Evolutionary conservation across 2,797 vertebrate genomes (phyloP), one percentile per base, ranked within the genome.

Genomic region (Brachymystax lenok): DNA sequence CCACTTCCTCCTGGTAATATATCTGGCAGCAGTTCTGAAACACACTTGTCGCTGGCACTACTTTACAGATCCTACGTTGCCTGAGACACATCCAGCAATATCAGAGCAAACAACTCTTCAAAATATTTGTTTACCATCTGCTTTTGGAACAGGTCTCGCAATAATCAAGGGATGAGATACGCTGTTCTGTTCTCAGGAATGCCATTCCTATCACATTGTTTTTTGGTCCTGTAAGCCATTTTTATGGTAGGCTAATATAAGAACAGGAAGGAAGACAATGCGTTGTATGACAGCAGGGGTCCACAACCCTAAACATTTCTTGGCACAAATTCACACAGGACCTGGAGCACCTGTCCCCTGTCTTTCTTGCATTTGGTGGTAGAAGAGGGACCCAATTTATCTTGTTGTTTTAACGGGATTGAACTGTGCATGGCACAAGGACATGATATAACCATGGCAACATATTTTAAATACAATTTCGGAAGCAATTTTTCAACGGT

Each of bases 1-100:
- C 90, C 92, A 93, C 83, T 93, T 93, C 91, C 90, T 86, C 81
- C 87, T 89, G 91, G 91, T 94, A 92, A 93, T 94, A 92, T 92
- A 92, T 91, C 93, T 95, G 93, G 92, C 91, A 92, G 88, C 83
- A 71, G 83, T 92, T 93, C 90, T 85, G 87, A 93, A 93, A 94
- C 92, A 89, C 90, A 91, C 91, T 91, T 89, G 92, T 90, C 78
- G 83, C 86, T 93, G 92, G 90, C 90, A 89, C 86, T 75, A 83
- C 77, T 88, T 88, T 85, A 90, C 85, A 87, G 92, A 91, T 93
- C 90, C 91, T 16, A 84, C 4, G 16, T 17, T 90, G 85, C 61
- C 83, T 83, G 87, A 89, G 87, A 87, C 77, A 75, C 83, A 88
- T 85, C 85, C 86, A 85, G 85, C 40, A 86, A 89, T 88, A 89